Conservation (phyloP, 2,888 invertebrate genomes). For the Cheilosia pagana region DNA sequence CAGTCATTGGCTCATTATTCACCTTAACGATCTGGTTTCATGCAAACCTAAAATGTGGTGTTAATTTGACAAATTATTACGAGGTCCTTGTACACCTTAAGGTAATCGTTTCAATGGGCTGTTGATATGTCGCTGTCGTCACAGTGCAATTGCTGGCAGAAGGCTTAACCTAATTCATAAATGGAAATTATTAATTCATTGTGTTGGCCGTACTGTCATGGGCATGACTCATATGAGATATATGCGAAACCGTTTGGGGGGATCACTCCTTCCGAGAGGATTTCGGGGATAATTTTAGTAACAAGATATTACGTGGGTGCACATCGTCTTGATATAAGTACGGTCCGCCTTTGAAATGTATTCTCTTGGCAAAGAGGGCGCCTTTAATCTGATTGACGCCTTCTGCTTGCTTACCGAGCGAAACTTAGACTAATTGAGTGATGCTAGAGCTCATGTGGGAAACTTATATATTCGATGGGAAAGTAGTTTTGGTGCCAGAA, state of each 20-base stretch:
- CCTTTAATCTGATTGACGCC: too few species aligned
- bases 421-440: too few species aligned
- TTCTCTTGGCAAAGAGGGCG: background rate
- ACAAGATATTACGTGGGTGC: background rate
- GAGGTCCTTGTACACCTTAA: slow-evolving; percentile 8
- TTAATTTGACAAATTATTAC: slow-evolving; percentile 62
- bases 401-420: too few species aligned
- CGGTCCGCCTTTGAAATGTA: too few species aligned
- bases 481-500: too few species aligned
- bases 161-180: background rate
- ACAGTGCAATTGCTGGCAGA: background rate
- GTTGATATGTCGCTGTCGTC: background rate
- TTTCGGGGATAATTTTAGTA: slow-evolving; percentile 9
- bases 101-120: background rate
- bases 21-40: slow-evolving; percentile 59
- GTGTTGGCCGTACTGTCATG: background rate
- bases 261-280: background rate
- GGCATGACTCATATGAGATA: background rate
- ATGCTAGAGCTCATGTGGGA: too few species aligned
- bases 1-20: slow-evolving; percentile 54
- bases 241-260: background rate
- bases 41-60: slow-evolving; percentile 43
- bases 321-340: background rate
- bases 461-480: too few species aligned
- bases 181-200: background rate